Conservation (phyloP, 2,888 invertebrate species). For the Diplolepis rosae region DNA sequence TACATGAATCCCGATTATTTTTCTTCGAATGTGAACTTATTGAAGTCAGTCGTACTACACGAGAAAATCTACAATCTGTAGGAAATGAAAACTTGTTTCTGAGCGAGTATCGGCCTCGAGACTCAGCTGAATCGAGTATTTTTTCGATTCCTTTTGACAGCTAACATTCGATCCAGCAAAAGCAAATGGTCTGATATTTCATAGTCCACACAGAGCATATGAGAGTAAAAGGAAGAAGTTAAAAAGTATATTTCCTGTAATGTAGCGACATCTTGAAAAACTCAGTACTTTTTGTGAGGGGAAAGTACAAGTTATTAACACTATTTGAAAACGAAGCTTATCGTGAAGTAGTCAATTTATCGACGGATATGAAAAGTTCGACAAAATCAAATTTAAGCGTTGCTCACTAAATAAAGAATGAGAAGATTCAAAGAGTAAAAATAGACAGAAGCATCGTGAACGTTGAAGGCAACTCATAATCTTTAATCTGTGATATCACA, state of each 20-base stretch:
- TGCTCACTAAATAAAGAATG: too few relatives aligned
- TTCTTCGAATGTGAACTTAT: not conserved
- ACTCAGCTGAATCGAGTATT: not conserved
- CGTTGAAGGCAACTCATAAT: too few relatives aligned
- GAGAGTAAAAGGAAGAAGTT: not conserved
- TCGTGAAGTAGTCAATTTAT: slow-evolving; percentile 56
- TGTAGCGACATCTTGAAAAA: not conserved
- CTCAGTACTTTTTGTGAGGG: not conserved
- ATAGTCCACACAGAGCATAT: slow-evolving; percentile 5
- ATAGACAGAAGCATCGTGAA: too few relatives aligned
- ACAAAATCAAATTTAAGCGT: slow-evolving; percentile 54
- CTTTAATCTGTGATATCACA: too few relatives aligned
- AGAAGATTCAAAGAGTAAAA: too few relatives aligned
- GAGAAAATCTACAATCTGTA: not conserved
- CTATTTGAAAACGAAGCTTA: slow-evolving; percentile 39
- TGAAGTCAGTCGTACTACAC: not conserved
- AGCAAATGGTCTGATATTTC: not conserved
- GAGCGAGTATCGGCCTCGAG: slow-evolving; percentile 5
- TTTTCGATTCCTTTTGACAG: not conserved
- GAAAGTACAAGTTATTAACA: slow-evolving; percentile 32
- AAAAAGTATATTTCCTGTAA: slow-evolving; percentile 29
- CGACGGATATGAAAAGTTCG: too few relatives aligned
- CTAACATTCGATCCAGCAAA: slow-evolving; percentile 1
- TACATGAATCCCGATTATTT: too few relatives aligned
- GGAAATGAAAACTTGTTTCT: slow-evolving; percentile 11